Conservation (phyloP, 2,797 vertebrate species). For the Artibeus lituratus region DNA sequence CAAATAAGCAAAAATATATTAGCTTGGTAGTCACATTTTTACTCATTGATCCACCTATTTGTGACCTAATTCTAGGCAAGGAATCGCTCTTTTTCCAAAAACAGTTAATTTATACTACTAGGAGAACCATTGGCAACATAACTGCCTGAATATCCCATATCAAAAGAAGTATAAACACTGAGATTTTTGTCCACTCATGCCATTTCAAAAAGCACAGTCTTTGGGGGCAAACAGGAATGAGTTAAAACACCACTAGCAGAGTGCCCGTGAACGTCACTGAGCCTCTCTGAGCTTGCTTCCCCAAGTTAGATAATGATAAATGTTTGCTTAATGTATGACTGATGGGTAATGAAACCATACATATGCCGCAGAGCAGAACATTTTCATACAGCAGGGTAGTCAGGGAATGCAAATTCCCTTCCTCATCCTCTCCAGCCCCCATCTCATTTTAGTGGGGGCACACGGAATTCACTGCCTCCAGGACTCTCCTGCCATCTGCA, state of each 20-base stretch:
- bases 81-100: slow-evolving; percentile 23
- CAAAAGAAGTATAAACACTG: neutral
- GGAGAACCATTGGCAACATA: neutral
- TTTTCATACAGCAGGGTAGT: neutral
- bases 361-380: neutral
- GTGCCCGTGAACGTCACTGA: neutral
- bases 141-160: neutral
- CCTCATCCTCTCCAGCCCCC: neutral
- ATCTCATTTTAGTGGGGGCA: neutral
- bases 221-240: neutral
- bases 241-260: slow-evolving; percentile 9
- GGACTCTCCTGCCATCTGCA: neutral
- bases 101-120: neutral
- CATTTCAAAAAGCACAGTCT: neutral
- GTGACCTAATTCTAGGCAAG: neutral
- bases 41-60: neutral
- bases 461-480: neutral
- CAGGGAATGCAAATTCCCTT: slow-evolving; percentile 9
- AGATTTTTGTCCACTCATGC: neutral
- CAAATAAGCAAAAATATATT: slow-evolving; percentile 19
- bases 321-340: neutral
- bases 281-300: neutral
- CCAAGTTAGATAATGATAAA: neutral
- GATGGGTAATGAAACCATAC: neutral
- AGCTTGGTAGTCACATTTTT: slow-evolving; percentile 8